Percentiles rank a stretch among this genome's conserved stretches.
Conservation (phyloP, 2,797 vertebrate species). For the Protosalanx chinensis region DNA sequence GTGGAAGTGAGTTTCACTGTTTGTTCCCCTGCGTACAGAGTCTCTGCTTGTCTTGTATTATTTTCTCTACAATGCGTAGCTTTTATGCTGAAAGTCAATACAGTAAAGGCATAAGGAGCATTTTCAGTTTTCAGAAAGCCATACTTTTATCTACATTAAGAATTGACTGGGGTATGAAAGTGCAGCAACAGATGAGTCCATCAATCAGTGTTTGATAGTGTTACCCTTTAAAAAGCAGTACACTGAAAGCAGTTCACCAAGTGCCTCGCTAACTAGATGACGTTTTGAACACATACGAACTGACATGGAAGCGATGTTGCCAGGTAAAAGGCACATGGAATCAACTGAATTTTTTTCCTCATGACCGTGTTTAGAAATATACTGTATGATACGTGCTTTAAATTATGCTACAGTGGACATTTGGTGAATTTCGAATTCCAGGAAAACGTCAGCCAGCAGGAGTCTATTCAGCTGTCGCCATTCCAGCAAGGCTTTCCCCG, state of each 20-base stretch:
- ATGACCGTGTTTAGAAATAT: slow-evolving; percentile 62
- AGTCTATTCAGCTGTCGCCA: slow-evolving; percentile 16
- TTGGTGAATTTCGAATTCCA: slow-evolving; percentile 21
- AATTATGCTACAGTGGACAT: slow-evolving; percentile 58
- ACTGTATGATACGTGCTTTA: slow-evolving; percentile 65
- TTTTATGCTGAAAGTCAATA: slow-evolving; percentile 46
- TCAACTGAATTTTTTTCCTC: slow-evolving; percentile 56
- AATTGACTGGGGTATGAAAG: slow-evolving; percentile 52
- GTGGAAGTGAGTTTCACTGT: slow-evolving; percentile 29
- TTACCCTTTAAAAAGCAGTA: slow-evolving; percentile 60
- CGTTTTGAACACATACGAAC: slow-evolving; percentile 35
- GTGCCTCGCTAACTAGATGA: slow-evolving; percentile 66
- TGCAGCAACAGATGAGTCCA: slow-evolving; percentile 36
- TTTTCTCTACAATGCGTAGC: slow-evolving; percentile 60
- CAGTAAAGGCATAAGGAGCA: slow-evolving; percentile 54
- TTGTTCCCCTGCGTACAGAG: slow-evolving; percentile 37
- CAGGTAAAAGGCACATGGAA: slow-evolving; percentile 56
- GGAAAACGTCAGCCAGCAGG: slow-evolving; percentile 30
- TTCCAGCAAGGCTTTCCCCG: slow-evolving; percentile 35
- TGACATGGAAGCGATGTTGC: slow-evolving; percentile 41
- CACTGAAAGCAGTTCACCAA: slow-evolving; percentile 64
- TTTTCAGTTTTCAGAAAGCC: slow-evolving; percentile 67
- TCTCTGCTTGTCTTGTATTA: slow-evolving; percentile 55
- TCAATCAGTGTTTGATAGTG: slow-evolving; percentile 57
- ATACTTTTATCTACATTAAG: slow-evolving; percentile 64